Evolutionary conservation across 1,140 invertebrate genomes (phyloP).

Genomic region (Macrocentrus cingulum): DNA sequence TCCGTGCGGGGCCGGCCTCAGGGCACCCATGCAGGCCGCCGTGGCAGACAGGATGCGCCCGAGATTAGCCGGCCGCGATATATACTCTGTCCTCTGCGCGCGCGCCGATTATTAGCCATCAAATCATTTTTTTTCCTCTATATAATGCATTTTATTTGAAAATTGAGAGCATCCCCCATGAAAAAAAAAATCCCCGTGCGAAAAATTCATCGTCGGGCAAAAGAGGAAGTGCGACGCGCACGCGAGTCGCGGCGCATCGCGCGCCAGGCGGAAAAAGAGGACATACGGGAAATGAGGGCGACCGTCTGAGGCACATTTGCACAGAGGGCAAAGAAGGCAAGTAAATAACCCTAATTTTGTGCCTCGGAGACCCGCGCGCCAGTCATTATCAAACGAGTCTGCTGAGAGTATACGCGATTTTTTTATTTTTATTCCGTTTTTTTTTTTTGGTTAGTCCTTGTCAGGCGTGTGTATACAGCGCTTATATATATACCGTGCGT

Average conservation of each 20-base stretch:
- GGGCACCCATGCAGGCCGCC: slow-evolving; percentile 34
- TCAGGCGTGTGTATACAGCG: slow-evolving; percentile 24
- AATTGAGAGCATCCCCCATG: too few species aligned
- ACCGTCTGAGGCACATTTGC: background rate
- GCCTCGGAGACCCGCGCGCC: slow-evolving; percentile 42
- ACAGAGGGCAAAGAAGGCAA: slow-evolving; percentile 14
- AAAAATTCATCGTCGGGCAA: too few species aligned
- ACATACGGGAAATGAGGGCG: slow-evolving; percentile 13
- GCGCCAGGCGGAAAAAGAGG: background rate
- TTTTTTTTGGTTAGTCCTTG: slow-evolving; percentile 43
- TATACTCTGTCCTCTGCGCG: slow-evolving; percentile 48
- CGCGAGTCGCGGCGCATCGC: slow-evolving; percentile 1
- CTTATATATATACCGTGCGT: slow-evolving; percentile 36
- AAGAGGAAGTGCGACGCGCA: too few species aligned
- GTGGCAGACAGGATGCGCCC: slow-evolving; percentile 55
- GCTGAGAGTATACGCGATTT: background rate
- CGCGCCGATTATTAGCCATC: slow-evolving; percentile 21
- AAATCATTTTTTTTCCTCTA: background rate
- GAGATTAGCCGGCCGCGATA: slow-evolving; percentile 54
- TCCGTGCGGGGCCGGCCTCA: slow-evolving; percentile 44
- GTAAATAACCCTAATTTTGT: slow-evolving; percentile 54
- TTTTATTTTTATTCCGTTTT: slow-evolving; percentile 13
- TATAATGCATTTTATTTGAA: background rate
- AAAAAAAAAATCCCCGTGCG: too few species aligned
- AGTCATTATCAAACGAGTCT: slow-evolving; percentile 50